Evolutionary conservation across 2,888 invertebrate genomes (phyloP).

Genomic region (Ypsolopha sequella): DNA sequence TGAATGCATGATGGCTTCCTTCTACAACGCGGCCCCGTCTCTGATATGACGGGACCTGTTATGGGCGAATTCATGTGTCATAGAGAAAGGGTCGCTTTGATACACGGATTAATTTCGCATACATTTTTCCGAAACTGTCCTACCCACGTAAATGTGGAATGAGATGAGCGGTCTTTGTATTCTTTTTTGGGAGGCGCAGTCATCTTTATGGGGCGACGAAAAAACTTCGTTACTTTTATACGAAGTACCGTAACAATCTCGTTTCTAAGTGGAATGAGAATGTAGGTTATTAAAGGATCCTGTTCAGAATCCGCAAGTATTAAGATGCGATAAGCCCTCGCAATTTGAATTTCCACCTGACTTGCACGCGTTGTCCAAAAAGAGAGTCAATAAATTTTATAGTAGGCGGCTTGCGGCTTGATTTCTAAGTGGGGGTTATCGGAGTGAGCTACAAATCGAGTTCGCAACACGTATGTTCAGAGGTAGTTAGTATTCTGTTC

Average conservation of each 20-base stretch:
- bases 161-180: slow-evolving; percentile 3
- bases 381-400: slow-evolving; percentile 61
- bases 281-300: not conserved
- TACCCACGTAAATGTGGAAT: slow-evolving; percentile 24
- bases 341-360: slow-evolving; percentile 38
- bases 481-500: slow-evolving; percentile 53
- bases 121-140: slow-evolving; percentile 30
- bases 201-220: slow-evolving; percentile 8
- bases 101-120: slow-evolving; percentile 33
- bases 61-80: slow-evolving; percentile 45
- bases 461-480: slow-evolving; percentile 55
- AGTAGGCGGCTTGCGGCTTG: slow-evolving; percentile 48
- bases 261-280: not conserved
- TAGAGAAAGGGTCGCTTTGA: slow-evolving; percentile 43
- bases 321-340: not conserved
- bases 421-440: slow-evolving; percentile 70
- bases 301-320: not conserved
- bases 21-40: slow-evolving; percentile 34
- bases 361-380: slow-evolving; percentile 37
- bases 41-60: slow-evolving; percentile 51
- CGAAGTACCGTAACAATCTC: not conserved
- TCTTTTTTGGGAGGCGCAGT: slow-evolving; percentile 13
- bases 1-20: slow-evolving; percentile 64
- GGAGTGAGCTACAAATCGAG: slow-evolving; percentile 64
- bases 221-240: not conserved